These are phyloP conservation scores for Ochropleura plecta DNA, from an alignment of 2,888 invertebrate genomes.

Conservation along the genomic window DNA sequence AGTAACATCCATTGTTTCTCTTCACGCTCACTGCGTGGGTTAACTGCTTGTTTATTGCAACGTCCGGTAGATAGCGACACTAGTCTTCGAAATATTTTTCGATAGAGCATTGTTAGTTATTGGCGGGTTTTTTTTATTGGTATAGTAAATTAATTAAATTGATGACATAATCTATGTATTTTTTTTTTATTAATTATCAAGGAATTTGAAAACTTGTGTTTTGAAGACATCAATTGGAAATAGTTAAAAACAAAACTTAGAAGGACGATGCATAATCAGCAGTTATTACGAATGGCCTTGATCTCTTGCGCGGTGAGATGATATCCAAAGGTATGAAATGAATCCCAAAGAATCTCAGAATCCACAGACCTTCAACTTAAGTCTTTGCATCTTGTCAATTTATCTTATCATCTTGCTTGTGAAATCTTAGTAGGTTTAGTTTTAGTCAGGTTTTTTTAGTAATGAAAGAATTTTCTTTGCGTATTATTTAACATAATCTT, in stretches of 20 bases:
- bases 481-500: no score
- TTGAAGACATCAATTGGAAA: no score
- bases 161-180: no score
- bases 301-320: conserved; percentile 6
- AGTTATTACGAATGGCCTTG: conserved; percentile 5
- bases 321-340: conserved; percentile 13
- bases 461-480: no score
- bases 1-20: conserved; percentile 42
- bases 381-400: conserved; percentile 8
- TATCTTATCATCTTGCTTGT: background rate
- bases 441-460: no score
- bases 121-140: background rate
- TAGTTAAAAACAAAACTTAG: no score
- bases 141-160: background rate
- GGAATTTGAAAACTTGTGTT: no score
- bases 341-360: background rate
- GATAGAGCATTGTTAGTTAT: background rate
- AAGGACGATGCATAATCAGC: background rate
- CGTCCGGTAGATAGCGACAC: conserved; percentile 66
- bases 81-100: conserved; percentile 10
- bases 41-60: conserved; percentile 28
- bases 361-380: background rate
- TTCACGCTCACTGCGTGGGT: conserved; percentile 15
- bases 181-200: no score
- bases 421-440: background rate